Conservation (phyloP, 2,888 invertebrate genomes). For the Rhingia campestris region DNA sequence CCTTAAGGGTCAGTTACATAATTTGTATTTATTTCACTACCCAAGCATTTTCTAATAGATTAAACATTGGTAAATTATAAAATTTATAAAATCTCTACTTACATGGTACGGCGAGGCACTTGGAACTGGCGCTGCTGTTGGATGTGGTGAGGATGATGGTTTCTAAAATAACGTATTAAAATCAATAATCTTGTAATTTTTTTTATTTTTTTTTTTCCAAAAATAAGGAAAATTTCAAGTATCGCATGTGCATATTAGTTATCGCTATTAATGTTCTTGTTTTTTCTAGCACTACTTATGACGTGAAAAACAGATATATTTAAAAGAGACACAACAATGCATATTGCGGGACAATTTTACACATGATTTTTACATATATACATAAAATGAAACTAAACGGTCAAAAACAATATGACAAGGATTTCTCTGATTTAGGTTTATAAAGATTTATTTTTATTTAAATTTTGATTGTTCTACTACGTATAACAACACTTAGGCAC, state of each 20-base stretch:
- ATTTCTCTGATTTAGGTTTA: constrained; percentile 43
- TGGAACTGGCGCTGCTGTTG: constrained; percentile 80
- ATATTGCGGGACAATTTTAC: constrained; percentile 52
- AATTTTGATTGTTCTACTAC: constrained; percentile 35
- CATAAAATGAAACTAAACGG: constrained; percentile 42
- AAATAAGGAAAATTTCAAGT: constrained; percentile 28
- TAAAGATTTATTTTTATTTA: constrained; percentile 38
- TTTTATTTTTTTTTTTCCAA: too few species aligned
- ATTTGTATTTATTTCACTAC: too few species aligned
- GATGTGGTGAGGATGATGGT: constrained; percentile 79
- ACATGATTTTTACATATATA: constrained; percentile 45
- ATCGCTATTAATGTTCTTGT: constrained; percentile 34
- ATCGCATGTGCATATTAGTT: constrained; percentile 51
- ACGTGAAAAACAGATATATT: constrained; percentile 15
- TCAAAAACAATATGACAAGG: constrained; percentile 35
- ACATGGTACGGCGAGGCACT: constrained; percentile 82
- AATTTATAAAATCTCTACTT: constrained; percentile 75
- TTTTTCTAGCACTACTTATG: constrained; percentile 34
- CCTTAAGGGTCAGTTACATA: too few species aligned
- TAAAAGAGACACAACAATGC: constrained; percentile 55
- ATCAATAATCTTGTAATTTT: constrained; percentile 2
- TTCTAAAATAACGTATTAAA: constrained; percentile 77
- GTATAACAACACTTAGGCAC: constrained; percentile 52
- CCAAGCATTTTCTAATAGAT: too few species aligned
- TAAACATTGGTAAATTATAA: too few species aligned